Evolutionary conservation across 2,888 invertebrate genomes (phyloP).

Genomic region (Pedicia rivosa): DNA sequence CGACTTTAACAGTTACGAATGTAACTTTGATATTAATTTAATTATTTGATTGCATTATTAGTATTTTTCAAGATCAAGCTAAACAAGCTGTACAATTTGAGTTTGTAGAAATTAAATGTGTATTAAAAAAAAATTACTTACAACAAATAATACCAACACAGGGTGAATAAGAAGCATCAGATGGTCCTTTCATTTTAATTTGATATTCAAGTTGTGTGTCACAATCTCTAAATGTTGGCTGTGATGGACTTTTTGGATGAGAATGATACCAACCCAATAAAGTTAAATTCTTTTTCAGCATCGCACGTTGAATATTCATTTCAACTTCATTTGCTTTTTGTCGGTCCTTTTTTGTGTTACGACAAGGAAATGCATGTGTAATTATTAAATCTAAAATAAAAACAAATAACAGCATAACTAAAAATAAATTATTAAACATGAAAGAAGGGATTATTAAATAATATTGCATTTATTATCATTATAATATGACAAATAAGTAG

Average conservation of each 20-base stretch:
- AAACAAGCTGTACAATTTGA: no score
- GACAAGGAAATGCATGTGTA: slow-evolving; percentile 78
- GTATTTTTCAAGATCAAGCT: no score
- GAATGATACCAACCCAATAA: slow-evolving; percentile 94
- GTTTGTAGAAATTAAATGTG: no score
- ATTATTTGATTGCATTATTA: neutral
- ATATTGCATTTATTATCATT: no score
- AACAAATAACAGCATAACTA: no score
- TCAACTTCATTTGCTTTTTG: slow-evolving; percentile 63
- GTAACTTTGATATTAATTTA: neutral
- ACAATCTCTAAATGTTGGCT: slow-evolving; percentile 76
- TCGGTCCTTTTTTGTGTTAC: slow-evolving; percentile 63
- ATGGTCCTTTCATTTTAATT: slow-evolving; percentile 82
- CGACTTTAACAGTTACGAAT: neutral
- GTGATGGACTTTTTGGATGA: slow-evolving; percentile 74
- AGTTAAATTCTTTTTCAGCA: slow-evolving; percentile 65
- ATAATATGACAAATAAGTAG: no score
- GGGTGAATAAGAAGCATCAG: slow-evolving; percentile 83
- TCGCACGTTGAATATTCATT: slow-evolving; percentile 63
- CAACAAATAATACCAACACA: slow-evolving; percentile 86
- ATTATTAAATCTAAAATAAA: slow-evolving; percentile 73
- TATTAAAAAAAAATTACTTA: slow-evolving; percentile 37
- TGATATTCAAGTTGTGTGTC: slow-evolving; percentile 90
- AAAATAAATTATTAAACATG: no score
- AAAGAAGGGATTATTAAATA: no score